Evolutionary conservation across 92 coral and sea anemone genomes (phyloP).

Genomic region (Zoanthus gigantus): DNA sequence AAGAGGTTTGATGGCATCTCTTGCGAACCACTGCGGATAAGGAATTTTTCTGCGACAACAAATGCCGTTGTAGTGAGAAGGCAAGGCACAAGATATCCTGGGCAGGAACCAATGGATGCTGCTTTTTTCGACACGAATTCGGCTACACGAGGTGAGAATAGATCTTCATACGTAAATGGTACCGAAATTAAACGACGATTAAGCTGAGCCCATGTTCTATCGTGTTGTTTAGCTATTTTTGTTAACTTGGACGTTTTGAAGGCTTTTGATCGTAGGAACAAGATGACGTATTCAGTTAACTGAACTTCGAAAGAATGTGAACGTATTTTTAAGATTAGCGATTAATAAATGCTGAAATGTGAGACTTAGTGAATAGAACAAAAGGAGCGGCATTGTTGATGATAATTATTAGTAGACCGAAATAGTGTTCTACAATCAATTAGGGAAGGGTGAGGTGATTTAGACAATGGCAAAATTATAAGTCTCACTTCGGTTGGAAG

Average conservation of each 20-base stretch:
- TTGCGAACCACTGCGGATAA: conserved; percentile 43
- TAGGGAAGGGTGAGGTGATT: not conserved
- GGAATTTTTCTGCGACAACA: conserved; percentile 39
- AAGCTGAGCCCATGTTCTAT: conserved; percentile 62
- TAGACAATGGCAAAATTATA: not conserved
- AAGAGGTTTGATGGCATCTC: conserved; percentile 32
- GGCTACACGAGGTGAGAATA: conserved; percentile 51
- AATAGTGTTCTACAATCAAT: not conserved
- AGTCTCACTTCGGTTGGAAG: not conserved
- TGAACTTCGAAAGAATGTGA: not conserved
- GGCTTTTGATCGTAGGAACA: not conserved
- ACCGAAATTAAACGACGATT: conserved; percentile 53
- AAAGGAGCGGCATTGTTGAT: not conserved
- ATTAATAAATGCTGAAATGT: not conserved
- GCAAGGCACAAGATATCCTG: conserved; percentile 57
- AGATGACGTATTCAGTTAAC: not conserved
- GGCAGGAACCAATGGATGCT: conserved; percentile 54
- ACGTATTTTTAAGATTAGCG: not conserved
- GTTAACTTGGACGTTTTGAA: not conserved
- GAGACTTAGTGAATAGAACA: not conserved
- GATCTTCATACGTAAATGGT: conserved; percentile 52
- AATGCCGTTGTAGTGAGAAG: conserved; percentile 50
- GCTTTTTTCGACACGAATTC: conserved; percentile 51
- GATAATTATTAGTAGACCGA: not conserved
- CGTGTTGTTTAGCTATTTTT: conserved; percentile 52